Conservation (phyloP, 2,797 vertebrate species). For the Hoplostethus mediterraneus region DNA sequence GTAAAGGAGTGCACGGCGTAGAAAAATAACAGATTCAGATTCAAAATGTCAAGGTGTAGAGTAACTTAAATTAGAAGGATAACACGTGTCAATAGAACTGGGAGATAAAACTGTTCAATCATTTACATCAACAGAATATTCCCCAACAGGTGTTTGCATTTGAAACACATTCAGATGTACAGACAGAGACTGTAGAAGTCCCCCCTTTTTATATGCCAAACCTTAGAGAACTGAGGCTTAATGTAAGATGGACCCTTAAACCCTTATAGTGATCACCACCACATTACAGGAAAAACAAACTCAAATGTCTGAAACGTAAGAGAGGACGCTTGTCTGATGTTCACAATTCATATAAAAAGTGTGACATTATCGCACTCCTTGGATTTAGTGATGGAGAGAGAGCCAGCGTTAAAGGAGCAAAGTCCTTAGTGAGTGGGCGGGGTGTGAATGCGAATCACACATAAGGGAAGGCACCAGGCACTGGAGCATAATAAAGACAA, state of each 20-base stretch:
- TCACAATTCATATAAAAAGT: constrained; percentile 22
- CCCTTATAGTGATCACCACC: too few relatives aligned
- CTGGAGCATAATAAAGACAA: constrained; percentile 31
- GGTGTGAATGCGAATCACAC: constrained; percentile 39
- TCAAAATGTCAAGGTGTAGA: not conserved
- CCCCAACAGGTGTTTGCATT: not conserved
- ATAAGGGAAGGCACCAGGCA: constrained; percentile 11
- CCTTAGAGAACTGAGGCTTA: too few relatives aligned
- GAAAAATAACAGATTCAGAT: not conserved
- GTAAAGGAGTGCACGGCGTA: not conserved
- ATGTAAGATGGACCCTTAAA: too few relatives aligned
- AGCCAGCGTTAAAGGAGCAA: constrained; percentile 25
- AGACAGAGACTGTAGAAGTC: not conserved
- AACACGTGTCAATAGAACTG: not conserved
- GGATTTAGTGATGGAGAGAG: constrained; percentile 5
- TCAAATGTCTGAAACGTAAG: not conserved
- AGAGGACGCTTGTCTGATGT: not conserved
- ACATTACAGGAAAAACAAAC: not conserved
- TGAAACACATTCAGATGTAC: not conserved
- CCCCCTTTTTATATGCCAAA: too few relatives aligned
- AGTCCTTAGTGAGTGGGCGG: constrained; percentile 24
- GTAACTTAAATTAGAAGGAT: not conserved
- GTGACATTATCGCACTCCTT: constrained; percentile 9
- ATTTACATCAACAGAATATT: too few relatives aligned
- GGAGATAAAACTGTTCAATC: not conserved